Percentiles rank a stretch among this genome's conserved stretches.
phyloP scores from a whole-genome alignment of 1,140 invertebrate genomes.

The Pseudobourletiella spinata region DNA sequence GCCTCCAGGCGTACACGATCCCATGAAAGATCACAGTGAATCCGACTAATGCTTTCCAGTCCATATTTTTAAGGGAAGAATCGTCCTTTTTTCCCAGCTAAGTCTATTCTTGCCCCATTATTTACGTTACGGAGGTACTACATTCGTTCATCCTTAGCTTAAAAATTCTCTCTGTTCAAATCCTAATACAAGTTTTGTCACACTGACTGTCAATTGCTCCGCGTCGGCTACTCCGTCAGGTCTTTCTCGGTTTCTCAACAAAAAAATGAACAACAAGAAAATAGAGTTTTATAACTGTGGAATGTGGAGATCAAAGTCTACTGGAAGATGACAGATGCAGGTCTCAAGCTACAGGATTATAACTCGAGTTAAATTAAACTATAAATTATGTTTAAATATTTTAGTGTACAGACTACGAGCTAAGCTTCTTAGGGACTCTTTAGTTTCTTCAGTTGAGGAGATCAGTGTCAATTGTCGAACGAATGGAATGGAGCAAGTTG shows the following conservation, averaged over 20 bases:
- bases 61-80: constrained; percentile 17
- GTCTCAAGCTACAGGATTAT: too few relatives aligned
- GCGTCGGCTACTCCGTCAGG: too few relatives aligned
- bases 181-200: neutral
- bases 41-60: constrained; percentile 34
- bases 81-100: neutral
- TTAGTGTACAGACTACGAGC: neutral
- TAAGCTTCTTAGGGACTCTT: neutral
- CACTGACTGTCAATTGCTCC: too few relatives aligned
- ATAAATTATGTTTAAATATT: neutral
- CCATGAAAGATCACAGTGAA: constrained; percentile 35
- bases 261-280: neutral
- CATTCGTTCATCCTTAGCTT: neutral
- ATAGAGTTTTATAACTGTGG: neutral
- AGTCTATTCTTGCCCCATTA: neutral
- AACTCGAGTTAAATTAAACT: neutral
- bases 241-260: too few relatives aligned
- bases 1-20: constrained; percentile 19
- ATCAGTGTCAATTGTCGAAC: too few relatives aligned
- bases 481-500: too few relatives aligned
- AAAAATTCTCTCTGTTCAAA: neutral
- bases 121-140: too few relatives aligned
- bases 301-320: neutral
- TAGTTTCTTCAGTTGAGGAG: neutral
- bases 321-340: too few relatives aligned